phyloP scores from a whole-genome alignment of 2,113 vertebrate species.

The Gnathonemus echidnorhynchus region DNA sequence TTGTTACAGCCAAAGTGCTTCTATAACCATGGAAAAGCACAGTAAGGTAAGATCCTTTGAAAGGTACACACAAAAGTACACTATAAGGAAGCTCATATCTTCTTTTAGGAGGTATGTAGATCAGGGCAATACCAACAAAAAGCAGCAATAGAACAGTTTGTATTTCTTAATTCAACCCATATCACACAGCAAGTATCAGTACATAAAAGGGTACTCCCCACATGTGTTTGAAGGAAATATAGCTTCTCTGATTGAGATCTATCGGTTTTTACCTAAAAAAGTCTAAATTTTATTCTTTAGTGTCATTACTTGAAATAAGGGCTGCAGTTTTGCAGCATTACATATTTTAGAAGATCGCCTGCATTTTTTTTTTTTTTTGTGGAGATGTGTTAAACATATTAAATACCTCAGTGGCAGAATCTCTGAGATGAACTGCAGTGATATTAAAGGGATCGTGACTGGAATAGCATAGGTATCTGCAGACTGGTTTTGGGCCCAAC shows the following conservation, averaged over 20 bases:
- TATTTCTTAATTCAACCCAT: neutral
- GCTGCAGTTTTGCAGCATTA: conserved; percentile 9
- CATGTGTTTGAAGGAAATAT: neutral
- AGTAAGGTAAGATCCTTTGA: neutral
- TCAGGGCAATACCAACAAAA: neutral
- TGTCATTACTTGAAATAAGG: neutral
- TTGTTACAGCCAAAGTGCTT: neutral
- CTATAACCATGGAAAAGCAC: neutral
- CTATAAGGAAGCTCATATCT: neutral
- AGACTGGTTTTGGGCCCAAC: neutral
- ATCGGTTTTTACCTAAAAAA: neutral
- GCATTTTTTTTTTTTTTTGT: neutral
- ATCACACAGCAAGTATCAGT: neutral
- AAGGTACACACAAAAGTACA: neutral
- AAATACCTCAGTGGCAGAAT: neutral
- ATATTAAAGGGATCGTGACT: neutral
- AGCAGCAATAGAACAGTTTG: neutral
- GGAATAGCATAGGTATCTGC: neutral
- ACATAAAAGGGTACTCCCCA: neutral
- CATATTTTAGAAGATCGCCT: neutral
- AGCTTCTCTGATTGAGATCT: neutral
- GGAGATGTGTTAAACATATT: conserved; percentile 8
- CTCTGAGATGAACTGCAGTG: neutral
- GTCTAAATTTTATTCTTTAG: neutral
- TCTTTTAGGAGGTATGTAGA: neutral